These are phyloP conservation scores for Pyrocoelia pectoralis DNA, from an alignment of 2,888 invertebrate genomes.

Conservation along the genomic window DNA sequence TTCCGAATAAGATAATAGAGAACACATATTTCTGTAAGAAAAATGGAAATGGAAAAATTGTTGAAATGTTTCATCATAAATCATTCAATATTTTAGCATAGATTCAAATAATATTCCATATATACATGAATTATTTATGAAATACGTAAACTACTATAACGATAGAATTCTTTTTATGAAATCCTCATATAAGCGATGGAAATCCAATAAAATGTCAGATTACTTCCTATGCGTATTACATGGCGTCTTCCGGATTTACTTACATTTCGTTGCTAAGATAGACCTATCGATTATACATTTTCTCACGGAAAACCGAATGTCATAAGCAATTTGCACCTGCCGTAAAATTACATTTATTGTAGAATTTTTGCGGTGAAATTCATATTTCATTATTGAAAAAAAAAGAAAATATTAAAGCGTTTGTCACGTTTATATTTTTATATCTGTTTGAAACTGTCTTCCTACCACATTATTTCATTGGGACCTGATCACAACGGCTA, in stretches of 20 bases:
- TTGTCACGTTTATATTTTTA: not conserved
- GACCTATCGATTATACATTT: slow-evolving; percentile 17
- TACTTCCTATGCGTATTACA: slow-evolving; percentile 25
- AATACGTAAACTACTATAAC: slow-evolving; percentile 27
- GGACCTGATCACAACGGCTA: no score
- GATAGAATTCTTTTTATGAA: slow-evolving; percentile 26
- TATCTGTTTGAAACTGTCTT: no score
- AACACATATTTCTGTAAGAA: not conserved
- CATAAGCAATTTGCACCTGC: slow-evolving; percentile 10
- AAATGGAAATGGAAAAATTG: not conserved
- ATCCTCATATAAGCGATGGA: slow-evolving; percentile 29
- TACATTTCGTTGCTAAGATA: slow-evolving; percentile 18
- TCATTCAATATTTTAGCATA: slow-evolving; percentile 28
- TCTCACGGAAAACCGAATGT: slow-evolving; percentile 4
- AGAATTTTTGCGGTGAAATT: not conserved
- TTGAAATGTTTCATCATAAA: slow-evolving; percentile 14
- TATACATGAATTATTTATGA: slow-evolving; percentile 29
- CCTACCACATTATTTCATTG: no score
- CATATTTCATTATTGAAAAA: not conserved
- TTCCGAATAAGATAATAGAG: not conserved
- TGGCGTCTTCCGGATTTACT: slow-evolving; percentile 22
- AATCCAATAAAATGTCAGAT: slow-evolving; percentile 28
- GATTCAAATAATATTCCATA: slow-evolving; percentile 25
- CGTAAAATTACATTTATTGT: not conserved
- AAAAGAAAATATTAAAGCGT: not conserved